These are phyloP conservation scores for Oscheius sp. DNA, from an alignment of 2,888 invertebrate species.

Conservation along the genomic window DNA sequence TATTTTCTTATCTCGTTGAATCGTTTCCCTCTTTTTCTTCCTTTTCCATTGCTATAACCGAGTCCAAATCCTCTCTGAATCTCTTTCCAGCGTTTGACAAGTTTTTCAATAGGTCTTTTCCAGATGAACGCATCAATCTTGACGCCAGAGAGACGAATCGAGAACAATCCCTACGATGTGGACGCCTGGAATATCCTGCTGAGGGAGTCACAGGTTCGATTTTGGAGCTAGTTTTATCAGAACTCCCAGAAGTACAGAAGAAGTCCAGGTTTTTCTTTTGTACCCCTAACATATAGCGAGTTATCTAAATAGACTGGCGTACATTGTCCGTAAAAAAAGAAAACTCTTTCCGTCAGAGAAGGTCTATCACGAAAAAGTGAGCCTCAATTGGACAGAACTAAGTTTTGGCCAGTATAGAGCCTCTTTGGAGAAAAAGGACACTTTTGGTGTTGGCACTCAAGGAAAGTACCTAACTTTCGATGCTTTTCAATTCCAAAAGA, in stretches of 20 bases:
- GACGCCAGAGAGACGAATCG: constrained; percentile 78
- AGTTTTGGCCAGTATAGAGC: too few species aligned
- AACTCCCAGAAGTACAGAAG: too few species aligned
- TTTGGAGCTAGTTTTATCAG: background rate
- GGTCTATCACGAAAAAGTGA: too few species aligned
- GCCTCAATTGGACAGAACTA: too few species aligned
- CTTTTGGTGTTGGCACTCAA: too few species aligned
- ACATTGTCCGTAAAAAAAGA: too few species aligned
- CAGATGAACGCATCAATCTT: constrained; percentile 61
- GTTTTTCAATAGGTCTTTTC: background rate
- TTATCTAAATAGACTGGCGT: too few species aligned
- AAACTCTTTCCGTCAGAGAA: too few species aligned
- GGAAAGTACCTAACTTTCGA: too few species aligned
- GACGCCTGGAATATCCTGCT: constrained; percentile 98
- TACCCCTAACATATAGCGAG: too few species aligned
- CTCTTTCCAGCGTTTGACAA: background rate
- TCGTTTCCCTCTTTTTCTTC: background rate
- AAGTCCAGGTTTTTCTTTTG: background rate
- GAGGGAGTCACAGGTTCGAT: constrained; percentile 85
- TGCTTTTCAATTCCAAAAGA: too few species aligned
- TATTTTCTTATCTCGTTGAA: constrained; percentile 17
- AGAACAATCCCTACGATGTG: constrained; percentile 90
- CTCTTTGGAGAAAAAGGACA: too few species aligned
- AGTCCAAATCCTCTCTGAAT: background rate
- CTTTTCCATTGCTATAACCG: background rate